phyloP scores from a whole-genome alignment of 2,797 vertebrate genomes.

The Syndactyla subalaris region DNA sequence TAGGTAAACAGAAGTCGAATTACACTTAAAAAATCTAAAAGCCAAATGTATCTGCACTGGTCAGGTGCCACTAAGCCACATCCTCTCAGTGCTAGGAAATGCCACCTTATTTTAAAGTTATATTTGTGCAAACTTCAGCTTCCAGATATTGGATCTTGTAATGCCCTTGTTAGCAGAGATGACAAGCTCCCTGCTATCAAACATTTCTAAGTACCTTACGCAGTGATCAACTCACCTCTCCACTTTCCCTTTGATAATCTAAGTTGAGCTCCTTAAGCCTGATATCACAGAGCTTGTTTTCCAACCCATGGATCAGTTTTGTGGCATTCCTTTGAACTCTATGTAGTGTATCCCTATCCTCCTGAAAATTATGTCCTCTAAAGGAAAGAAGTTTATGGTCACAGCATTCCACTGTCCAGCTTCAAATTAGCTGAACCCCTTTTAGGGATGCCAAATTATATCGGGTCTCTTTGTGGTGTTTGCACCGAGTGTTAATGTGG shows the following conservation, averaged over 20 bases:
- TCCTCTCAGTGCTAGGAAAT: neutral
- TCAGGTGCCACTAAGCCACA: neutral
- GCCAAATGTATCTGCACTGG: neutral
- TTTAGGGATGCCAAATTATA: neutral
- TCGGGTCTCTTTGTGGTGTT: neutral
- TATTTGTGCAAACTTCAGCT: neutral
- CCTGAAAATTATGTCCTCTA: neutral
- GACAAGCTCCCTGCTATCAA: constrained; percentile 7
- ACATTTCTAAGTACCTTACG: neutral
- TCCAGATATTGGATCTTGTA: neutral
- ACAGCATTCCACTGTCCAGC: neutral
- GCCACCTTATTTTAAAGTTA: neutral
- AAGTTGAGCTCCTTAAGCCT: constrained; percentile 17
- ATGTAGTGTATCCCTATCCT: neutral
- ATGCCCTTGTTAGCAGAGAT: neutral
- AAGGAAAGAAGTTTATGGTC: neutral
- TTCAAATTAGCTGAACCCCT: neutral
- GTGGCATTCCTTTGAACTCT: neutral
- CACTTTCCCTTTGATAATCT: constrained; percentile 17
- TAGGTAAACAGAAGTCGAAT: neutral
- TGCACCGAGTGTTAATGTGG: neutral
- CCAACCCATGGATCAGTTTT: neutral
- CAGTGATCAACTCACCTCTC: neutral
- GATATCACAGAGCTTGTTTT: neutral
- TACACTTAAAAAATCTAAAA: neutral